Evolutionary conservation across 2,888 invertebrate species (phyloP).

Genomic region (Caenorhabditis macrosperma): DNA sequence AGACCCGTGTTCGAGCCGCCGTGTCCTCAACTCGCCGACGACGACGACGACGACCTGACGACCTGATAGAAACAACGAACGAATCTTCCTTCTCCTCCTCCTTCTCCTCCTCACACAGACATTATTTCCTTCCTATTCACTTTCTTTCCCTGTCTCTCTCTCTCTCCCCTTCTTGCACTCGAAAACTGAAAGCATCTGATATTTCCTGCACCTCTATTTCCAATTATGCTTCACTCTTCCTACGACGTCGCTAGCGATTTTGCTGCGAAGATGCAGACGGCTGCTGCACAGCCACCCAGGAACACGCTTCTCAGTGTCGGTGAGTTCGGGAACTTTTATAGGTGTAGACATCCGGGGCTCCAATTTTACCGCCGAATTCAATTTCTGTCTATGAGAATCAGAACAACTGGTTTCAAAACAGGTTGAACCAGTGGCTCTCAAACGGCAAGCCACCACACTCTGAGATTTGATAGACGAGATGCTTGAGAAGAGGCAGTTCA

Average conservation of each 20-base stretch:
- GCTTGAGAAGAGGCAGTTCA: no score
- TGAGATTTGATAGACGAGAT: no score
- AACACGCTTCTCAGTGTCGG: constrained; percentile 53
- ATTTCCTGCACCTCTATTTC: not conserved
- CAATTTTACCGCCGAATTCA: no score
- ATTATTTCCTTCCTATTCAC: not conserved
- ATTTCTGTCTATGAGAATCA: no score
- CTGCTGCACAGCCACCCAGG: constrained; percentile 19
- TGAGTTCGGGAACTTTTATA: constrained; percentile 22
- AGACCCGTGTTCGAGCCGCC: constrained; percentile 7
- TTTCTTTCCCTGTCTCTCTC: not conserved
- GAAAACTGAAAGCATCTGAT: not conserved
- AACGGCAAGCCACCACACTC: no score
- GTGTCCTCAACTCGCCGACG: constrained; percentile 12
- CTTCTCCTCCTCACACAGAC: constrained; percentile 1
- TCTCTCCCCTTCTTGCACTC: constrained; percentile 32
- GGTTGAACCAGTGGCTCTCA: no score
- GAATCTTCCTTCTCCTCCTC: not conserved
- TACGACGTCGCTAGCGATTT: constrained; percentile 52
- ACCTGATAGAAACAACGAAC: constrained; percentile 4
- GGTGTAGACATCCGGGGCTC: no score
- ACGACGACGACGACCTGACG: constrained; percentile 2
- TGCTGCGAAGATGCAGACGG: constrained; percentile 39
- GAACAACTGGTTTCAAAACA: no score
- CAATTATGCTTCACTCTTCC: constrained; percentile 34